Base-by-base conservation (phyloP, 2,888 invertebrate genomes). In the Lithophane socia region DNA sequence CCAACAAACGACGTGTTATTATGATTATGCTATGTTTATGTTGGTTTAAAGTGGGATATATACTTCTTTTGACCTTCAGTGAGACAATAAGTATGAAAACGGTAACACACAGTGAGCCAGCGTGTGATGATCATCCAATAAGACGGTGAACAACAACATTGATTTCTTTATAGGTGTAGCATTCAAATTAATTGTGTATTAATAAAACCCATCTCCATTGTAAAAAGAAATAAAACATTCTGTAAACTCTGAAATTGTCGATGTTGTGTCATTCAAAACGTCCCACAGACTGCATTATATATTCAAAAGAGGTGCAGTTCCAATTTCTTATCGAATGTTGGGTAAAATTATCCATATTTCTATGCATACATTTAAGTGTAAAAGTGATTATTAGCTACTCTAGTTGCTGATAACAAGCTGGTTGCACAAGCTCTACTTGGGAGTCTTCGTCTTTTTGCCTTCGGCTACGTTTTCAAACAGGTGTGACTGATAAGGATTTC, bases 401-500 rank as follows among this genome's bases (percentile, higher is more conserved):
- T 37, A 37, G 63, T 37, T 64, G 56, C 61, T 67, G 83, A 80
- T 80, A 71, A 80, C 70, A 61, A 10, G 47, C 21, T 16, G 21
- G 66, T 80, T 80, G 49, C 71, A 77, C 83, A 70, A 77, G n/a
- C 3, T 47, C 10, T 52, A 21, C 18, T 49, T 42, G 13, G 24
- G 8, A 29, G n/a, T 56, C 21, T 61, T 70, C 9, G 61, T 75
- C 52, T 54, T 80, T 80, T 79, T 80, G n/a, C 58, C n/a, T 16
- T 24, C 18, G 16, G 67, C 4, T 58, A 18, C 65, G 42, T 63
- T 70, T 58, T 18, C 16, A 58, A 66, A 71, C 80, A 77, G 83
- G 70, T 77, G 83, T 16, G 29, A 9, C 49, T 56, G 80, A 80
- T 80, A 80, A 80, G 78, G 37, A 66, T 12, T 61, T 58, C 70